Evolutionary conservation across 2,888 invertebrate genomes (phyloP), one percentile per base, ranked within the genome.

Genomic region (Glomeris marginata): DNA sequence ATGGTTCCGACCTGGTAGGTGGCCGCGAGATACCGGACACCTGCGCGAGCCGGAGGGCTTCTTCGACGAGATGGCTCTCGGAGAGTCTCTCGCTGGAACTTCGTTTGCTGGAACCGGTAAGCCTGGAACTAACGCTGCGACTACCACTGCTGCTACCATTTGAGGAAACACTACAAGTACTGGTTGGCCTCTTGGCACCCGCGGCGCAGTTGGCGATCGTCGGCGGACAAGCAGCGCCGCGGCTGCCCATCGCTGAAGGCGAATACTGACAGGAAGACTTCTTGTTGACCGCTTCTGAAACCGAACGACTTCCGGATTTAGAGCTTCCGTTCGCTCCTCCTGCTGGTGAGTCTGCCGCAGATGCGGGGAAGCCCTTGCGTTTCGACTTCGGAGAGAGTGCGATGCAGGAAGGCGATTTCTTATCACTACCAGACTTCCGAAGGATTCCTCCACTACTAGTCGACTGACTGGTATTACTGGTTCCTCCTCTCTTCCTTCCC

Each of bases 121-220:
- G 47, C 44, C 56, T 57, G 2, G 60, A 59, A 20, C 45, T 15
- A 21, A n/a, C 46, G 20, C 51, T 37, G 15, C 61, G 57, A 2
- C 52, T 54, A 53, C 61, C 62, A 53, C 63, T 63, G n/a, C 64
- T 62, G 54, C 63, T 63, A 6, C 64, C 63, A 15, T 58, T 60
- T 5, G 65, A 65, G 2, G 61, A 61, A 4, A 59, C 62, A 49
- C 64, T 64, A 6, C 62, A 60, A 47, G 63, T 63, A 55, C 63
- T 64, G 18, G 62, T 58, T 5, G 66, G 64, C 41, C 65, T 54
- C 16, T 64, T 57, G 54, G 8, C 20, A 20, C 41, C 41, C 4
- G 5, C 2, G 4, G 41, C 2, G 21, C 20, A 41, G 20, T 13
- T 16, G 20, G 8, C 3, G 41, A 18, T 18, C 10, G 21, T 18